Conservation (phyloP, 2,113 vertebrate genomes). For the Lasiurus borealis region DNA sequence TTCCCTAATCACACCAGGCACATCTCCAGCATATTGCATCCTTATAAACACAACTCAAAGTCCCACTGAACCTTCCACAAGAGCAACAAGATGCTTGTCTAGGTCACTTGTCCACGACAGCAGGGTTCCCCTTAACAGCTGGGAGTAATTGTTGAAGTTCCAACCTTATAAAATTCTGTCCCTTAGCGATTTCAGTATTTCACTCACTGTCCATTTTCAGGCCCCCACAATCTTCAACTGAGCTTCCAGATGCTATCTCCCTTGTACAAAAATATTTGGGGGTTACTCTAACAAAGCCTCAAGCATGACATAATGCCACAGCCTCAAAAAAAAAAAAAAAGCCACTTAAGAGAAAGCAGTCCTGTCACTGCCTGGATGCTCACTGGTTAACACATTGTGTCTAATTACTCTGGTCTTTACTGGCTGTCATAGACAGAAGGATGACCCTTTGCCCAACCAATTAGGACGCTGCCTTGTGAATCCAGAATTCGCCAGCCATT, state of each 20-base stretch:
- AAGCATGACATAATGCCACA: neutral
- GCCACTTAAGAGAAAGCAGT: neutral
- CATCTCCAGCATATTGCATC: neutral
- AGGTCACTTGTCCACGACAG: neutral
- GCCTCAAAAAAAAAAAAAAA: neutral
- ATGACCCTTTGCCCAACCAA: conserved; percentile 10
- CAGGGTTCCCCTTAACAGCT: neutral
- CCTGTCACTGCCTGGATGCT: neutral
- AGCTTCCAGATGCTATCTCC: neutral
- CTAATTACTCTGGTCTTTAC: conserved; percentile 5
- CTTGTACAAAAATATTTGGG: neutral
- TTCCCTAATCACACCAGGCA: neutral
- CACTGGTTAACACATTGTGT: neutral
- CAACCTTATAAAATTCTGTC: neutral
- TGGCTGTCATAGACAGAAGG: neutral
- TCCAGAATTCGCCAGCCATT: neutral
- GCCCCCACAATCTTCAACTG: neutral
- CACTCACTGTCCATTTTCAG: neutral
- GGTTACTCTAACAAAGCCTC: neutral
- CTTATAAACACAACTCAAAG: neutral
- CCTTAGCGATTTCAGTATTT: neutral
- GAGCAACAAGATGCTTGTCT: neutral
- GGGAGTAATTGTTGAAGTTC: neutral
- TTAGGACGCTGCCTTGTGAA: neutral
- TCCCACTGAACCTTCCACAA: neutral